Evolutionary conservation across 2,888 invertebrate species (phyloP), one percentile per base, ranked within the genome.

Genomic region (Acanthosepion lycidas): DNA sequence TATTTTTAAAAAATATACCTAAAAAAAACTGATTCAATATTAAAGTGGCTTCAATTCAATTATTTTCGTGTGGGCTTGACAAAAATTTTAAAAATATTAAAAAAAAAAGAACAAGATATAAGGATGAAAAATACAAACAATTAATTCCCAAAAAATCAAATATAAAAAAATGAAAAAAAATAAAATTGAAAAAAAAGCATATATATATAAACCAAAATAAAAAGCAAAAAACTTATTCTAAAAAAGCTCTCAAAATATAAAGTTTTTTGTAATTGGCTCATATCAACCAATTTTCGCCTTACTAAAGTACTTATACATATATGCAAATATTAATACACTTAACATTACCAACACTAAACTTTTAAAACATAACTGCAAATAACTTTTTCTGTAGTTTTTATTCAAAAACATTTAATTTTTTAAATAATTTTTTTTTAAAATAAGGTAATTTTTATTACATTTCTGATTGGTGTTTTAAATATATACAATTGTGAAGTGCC

Each of bases 21-120:
- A 18, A 78, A 78, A 78, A 78, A 78, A n/a, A 78, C 12, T n/a
- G 78, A 78, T 26, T 78, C 78, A 78, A 78, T 78, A 78, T 28
- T 78, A 78, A 78, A 78, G 20, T 78, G 78, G 78, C 78, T 78
- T 78, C n/a, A n/a, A 78, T 78, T 78, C 78, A 78, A n/a, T 78
- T n/a, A 78, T 78, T 78, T 78, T 78, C 78, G 78, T 78, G n/a
- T 78, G 78, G 78, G 78, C 78, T 78, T 78, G 78, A 78, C 78
- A 78, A 33, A 78, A 78, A 78, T 78, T 78, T 78, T 6, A 33
- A 78, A 15, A n/a, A 78, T n/a, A n/a, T 78, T 15, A 33, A 78
- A 78, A 78, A n/a, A 78, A 78, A 78, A n/a, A 28, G 28, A 64
- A 78, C n/a, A 78, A 78, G n/a, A 78, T 78, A 78, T 78, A 78